Evolutionary conservation across 2,888 invertebrate species (phyloP).

Genomic region (Nasonovia ribisnigri): DNA sequence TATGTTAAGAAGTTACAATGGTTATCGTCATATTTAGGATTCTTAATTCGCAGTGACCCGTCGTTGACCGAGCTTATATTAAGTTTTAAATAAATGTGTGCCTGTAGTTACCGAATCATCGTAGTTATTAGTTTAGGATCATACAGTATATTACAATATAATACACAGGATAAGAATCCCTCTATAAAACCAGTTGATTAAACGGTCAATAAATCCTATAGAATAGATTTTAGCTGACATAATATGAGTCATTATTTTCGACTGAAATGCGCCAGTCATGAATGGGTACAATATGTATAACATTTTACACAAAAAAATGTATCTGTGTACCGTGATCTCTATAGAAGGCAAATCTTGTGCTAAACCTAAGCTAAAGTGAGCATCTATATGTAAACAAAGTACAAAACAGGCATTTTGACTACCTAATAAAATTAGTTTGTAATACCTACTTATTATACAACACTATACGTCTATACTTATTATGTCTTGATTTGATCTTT

Average conservation of each 20-base stretch:
- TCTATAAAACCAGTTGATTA: conserved; percentile 18
- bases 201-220: neutral
- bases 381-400: neutral
- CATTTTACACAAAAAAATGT: neutral
- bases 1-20: neutral
- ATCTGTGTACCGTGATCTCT: neutral
- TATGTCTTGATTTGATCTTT: no score
- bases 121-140: neutral
- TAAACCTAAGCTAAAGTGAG: neutral
- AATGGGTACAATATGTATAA: neutral
- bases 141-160: neutral
- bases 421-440: neutral
- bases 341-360: neutral
- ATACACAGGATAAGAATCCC: neutral
- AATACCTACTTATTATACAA: no score
- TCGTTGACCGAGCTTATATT: neutral
- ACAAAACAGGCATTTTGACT: neutral
- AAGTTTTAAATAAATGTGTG: neutral
- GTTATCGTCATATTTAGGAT: neutral
- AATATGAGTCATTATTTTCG: conserved; percentile 29
- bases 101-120: neutral
- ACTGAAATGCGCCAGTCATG: neutral
- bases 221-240: conserved; percentile 18
- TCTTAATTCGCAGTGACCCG: neutral
- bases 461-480: no score